Conservation (phyloP, 2,797 vertebrate genomes). For the Nasua narica region DNA sequence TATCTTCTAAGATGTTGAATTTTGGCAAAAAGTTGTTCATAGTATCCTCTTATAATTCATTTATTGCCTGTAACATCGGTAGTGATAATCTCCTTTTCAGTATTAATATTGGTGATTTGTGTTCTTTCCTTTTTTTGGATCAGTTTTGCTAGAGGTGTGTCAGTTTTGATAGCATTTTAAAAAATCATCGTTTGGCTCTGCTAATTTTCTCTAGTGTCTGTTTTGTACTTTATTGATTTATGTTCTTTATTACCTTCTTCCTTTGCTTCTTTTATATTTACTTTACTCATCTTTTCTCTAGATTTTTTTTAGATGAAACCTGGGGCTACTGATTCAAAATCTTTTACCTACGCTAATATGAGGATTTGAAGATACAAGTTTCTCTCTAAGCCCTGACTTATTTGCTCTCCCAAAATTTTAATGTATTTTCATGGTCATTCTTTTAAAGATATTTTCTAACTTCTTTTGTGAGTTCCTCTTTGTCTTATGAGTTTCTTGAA, state of each 20-base stretch:
- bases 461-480: neutral
- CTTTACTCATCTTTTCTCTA: neutral
- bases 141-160: neutral
- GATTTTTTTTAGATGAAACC: neutral
- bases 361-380: neutral
- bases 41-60: neutral
- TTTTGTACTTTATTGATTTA: neutral
- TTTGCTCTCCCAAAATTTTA: neutral
- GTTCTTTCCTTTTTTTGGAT: neutral
- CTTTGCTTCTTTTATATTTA: neutral
- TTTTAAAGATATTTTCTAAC: neutral
- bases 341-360: neutral
- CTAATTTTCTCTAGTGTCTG: neutral
- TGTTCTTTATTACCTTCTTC: neutral
- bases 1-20: neutral
- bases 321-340: neutral
- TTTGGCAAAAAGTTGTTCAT: neutral
- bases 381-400: neutral
- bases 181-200: neutral
- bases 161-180: neutral
- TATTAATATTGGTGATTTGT: neutral
- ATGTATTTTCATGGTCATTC: neutral
- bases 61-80: neutral
- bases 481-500: neutral
- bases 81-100: neutral